Evolutionary conservation across 1,140 invertebrate genomes (phyloP).

Genomic region (Tribolium castaneum): DNA sequence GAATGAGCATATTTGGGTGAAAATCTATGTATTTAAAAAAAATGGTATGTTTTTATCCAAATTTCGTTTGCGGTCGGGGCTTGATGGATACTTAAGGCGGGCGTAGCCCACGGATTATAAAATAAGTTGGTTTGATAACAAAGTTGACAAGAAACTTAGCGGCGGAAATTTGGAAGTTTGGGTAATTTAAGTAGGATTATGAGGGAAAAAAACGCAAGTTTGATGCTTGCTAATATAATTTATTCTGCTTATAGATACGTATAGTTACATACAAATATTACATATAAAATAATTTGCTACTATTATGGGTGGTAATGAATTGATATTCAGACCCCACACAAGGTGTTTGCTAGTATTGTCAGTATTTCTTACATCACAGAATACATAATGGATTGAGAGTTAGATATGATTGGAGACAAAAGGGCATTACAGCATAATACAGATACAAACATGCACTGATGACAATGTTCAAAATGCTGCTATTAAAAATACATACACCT

Average conservation of each 20-base stretch:
- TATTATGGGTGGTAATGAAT: slow-evolving; percentile 31
- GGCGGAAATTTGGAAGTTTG: background rate
- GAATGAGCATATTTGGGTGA: too few species aligned
- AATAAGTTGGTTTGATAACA: background rate
- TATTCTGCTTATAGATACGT: slow-evolving; percentile 38
- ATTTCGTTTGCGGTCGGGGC: too few species aligned
- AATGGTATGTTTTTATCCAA: too few species aligned
- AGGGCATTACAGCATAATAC: slow-evolving; percentile 33
- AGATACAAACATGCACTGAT: slow-evolving; percentile 40
- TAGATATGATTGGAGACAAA: slow-evolving; percentile 36
- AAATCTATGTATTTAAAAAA: too few species aligned
- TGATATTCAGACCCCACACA: slow-evolving; percentile 41
- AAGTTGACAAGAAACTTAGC: background rate
- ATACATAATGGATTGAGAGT: slow-evolving; percentile 41
- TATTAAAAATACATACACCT: slow-evolving; percentile 44
- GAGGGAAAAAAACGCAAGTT: background rate
- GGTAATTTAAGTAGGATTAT: background rate
- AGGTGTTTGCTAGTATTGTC: slow-evolving; percentile 40
- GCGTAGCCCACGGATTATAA: background rate
- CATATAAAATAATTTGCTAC: slow-evolving; percentile 45
- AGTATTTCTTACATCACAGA: slow-evolving; percentile 44
- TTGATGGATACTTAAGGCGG: too few species aligned
- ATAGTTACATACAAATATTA: slow-evolving; percentile 44
- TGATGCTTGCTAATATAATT: slow-evolving; percentile 44
- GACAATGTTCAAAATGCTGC: slow-evolving; percentile 26